phyloP scores from a whole-genome alignment of 2,797 vertebrate genomes.

The Chaunax sp. region DNA sequence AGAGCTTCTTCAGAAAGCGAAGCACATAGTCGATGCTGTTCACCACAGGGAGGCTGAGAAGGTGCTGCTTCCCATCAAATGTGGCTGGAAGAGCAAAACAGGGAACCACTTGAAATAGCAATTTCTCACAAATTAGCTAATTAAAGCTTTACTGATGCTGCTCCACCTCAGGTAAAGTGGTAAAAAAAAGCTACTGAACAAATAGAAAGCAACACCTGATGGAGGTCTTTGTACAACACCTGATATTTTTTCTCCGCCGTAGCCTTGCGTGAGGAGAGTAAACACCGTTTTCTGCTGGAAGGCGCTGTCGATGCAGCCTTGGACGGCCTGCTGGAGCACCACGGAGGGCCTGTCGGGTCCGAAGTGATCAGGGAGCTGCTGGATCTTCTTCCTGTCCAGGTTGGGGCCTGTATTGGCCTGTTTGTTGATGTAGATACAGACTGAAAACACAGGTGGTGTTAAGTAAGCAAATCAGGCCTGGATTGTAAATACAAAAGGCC shows the following conservation, averaged over 20 bases:
- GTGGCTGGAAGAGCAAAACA: slow-evolving; percentile 83
- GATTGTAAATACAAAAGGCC: not conserved
- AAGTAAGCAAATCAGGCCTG: not conserved
- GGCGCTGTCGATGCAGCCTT: slow-evolving; percentile 96
- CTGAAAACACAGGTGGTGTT: slow-evolving; percentile 70
- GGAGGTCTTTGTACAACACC: slow-evolving; percentile 82
- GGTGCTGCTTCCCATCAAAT: slow-evolving; percentile 97
- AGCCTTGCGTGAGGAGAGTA: slow-evolving; percentile 95
- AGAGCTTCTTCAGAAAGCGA: slow-evolving; percentile 96
- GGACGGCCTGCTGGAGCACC: slow-evolving; percentile 94
- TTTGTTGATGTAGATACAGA: slow-evolving; percentile 98
- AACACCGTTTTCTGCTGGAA: slow-evolving; percentile 95
- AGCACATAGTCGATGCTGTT: slow-evolving; percentile 96
- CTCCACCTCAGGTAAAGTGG: slow-evolving; percentile 27
- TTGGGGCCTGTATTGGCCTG: slow-evolving; percentile 92
- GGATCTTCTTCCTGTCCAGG: slow-evolving; percentile 94
- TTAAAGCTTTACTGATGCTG: slow-evolving; percentile 13
- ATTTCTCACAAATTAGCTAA: slow-evolving; percentile 14
- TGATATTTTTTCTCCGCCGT: slow-evolving; percentile 94
- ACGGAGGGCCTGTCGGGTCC: slow-evolving; percentile 91
- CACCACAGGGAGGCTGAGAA: slow-evolving; percentile 93
- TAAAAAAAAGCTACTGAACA: slow-evolving; percentile 37
- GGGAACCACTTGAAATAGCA: slow-evolving; percentile 27
- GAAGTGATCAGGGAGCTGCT: slow-evolving; percentile 94
- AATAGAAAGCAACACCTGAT: slow-evolving; percentile 64